phyloP scores from a whole-genome alignment of 1,140 invertebrate species.

The Tetragnatha versicolor region DNA sequence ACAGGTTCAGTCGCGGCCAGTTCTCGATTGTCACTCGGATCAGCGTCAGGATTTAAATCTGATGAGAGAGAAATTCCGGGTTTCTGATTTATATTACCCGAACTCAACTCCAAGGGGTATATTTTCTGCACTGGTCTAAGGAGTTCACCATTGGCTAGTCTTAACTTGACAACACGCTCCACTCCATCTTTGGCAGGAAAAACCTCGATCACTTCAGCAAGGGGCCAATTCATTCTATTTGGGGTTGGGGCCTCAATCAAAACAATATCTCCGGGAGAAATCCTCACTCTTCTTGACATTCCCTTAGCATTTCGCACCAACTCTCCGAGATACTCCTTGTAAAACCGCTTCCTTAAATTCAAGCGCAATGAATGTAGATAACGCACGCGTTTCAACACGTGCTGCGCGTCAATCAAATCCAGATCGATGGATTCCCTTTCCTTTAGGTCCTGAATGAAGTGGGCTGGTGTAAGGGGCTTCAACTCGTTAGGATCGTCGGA shows the following conservation, averaged over 20 bases:
- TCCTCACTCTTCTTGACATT: not conserved
- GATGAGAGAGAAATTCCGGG: too few relatives aligned
- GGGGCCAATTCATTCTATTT: slow-evolving; percentile 18
- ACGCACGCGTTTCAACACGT: slow-evolving; percentile 9
- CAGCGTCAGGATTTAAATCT: too few relatives aligned
- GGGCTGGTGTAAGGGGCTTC: not conserved
- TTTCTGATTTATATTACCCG: too few relatives aligned
- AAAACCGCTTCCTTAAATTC: slow-evolving; percentile 8
- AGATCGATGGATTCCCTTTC: not conserved
- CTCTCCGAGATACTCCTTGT: not conserved
- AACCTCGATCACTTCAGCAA: not conserved
- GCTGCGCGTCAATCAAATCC: slow-evolving; percentile 17
- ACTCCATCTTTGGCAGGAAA: slow-evolving; percentile 6
- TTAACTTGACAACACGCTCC: slow-evolving; percentile 56
- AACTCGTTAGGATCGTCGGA: not conserved
- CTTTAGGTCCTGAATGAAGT: slow-evolving; percentile 10
- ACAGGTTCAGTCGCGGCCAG: too few relatives aligned
- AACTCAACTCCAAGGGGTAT: slow-evolving; percentile 55
- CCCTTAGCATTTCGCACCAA: not conserved
- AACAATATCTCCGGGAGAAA: not conserved
- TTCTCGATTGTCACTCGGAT: too few relatives aligned
- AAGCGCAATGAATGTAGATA: not conserved
- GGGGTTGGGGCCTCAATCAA: not conserved
- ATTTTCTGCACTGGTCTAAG: slow-evolving; percentile 57
- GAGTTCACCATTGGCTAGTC: slow-evolving; percentile 53